A percentile compares a stretch with the other conserved stretches of the same genome.
Conservation (phyloP, 2,888 invertebrate genomes). For the Tipula lateralis region DNA sequence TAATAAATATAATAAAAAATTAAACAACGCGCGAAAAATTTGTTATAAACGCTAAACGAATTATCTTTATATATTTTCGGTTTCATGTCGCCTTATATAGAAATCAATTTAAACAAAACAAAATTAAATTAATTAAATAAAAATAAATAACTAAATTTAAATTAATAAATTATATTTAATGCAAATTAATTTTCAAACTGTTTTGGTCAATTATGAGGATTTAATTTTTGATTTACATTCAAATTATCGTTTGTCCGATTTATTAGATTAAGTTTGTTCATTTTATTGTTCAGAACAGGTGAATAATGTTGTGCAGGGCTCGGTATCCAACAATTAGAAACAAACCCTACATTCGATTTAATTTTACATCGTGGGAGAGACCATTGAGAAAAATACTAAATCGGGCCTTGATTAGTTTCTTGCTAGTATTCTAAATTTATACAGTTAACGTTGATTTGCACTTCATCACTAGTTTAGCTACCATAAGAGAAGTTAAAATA, state of each 20-base stretch:
- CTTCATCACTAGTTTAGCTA: too few relatives aligned
- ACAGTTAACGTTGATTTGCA: too few relatives aligned
- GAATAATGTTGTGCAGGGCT: background rate
- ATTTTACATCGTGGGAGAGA: too few relatives aligned
- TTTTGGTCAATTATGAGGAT: background rate
- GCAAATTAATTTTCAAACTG: background rate
- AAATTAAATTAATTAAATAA: background rate
- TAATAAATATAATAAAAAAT: background rate
- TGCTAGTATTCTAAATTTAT: too few relatives aligned
- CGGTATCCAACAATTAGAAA: background rate
- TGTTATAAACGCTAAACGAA: background rate
- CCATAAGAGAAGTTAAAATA: too few relatives aligned
- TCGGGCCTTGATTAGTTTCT: too few relatives aligned
- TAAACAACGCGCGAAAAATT: background rate
- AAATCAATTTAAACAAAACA: background rate
- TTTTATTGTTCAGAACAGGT: background rate
- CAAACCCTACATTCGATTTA: too few relatives aligned
- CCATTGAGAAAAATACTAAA: too few relatives aligned
- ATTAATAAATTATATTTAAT: background rate
- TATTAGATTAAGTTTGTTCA: background rate
- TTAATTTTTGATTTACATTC: background rate
- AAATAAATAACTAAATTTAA: background rate
- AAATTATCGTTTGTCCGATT: background rate
- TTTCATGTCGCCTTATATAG: slow-evolving; percentile 24
- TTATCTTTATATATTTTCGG: slow-evolving; percentile 19